Conservation (phyloP, 2,888 invertebrate genomes). For the Balanococcus diminutus region DNA sequence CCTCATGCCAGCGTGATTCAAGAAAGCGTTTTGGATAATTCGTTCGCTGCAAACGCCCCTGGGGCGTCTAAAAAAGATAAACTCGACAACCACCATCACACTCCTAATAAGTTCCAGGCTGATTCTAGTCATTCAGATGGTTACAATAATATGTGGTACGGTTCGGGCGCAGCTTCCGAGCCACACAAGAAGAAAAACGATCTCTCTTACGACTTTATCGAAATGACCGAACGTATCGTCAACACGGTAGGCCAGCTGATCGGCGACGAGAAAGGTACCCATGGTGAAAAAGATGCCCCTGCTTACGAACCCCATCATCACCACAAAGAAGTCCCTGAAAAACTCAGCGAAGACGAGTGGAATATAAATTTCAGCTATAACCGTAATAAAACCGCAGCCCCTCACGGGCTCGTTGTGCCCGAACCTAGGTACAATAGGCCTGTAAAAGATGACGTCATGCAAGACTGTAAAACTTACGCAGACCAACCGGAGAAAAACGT, state of each 20-base stretch:
- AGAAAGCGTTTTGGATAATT: background rate
- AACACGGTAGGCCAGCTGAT: slow-evolving; percentile 55
- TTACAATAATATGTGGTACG: slow-evolving; percentile 44
- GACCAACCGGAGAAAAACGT: slow-evolving; percentile 36
- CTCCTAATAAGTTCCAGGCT: background rate
- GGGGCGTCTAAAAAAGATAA: background rate
- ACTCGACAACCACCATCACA: background rate
- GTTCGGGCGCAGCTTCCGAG: background rate
- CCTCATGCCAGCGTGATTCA: slow-evolving; percentile 48
- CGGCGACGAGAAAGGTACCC: slow-evolving; percentile 23
- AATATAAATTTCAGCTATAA: slow-evolving; percentile 44
- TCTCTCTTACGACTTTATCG: slow-evolving; percentile 56
- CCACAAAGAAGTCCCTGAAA: background rate
- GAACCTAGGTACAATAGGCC: background rate
- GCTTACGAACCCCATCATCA: background rate
- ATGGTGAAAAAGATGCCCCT: background rate
- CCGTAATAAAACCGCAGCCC: background rate
- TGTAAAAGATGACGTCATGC: background rate
- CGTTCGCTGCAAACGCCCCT: background rate
- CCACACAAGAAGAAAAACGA: slow-evolving; percentile 52
- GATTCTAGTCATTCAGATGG: slow-evolving; percentile 50
- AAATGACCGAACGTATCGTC: slow-evolving; percentile 57
- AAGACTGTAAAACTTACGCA: background rate
- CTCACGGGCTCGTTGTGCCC: background rate
- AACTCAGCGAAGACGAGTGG: background rate